These are phyloP conservation scores for Ahaetulla prasina DNA, from an alignment of 2,113 vertebrate genomes.

Conservation along the genomic window DNA sequence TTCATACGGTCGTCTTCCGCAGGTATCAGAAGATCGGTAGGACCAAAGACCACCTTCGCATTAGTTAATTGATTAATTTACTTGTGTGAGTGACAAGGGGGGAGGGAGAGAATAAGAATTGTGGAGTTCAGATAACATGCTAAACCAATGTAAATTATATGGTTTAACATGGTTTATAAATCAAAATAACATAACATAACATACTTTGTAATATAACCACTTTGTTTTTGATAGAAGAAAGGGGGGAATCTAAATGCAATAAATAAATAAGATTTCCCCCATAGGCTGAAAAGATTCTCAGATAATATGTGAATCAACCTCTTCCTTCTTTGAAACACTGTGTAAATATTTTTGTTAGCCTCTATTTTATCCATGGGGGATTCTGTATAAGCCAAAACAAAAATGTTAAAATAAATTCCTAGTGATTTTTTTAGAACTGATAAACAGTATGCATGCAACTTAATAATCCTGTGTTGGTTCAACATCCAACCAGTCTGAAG, in stretches of 20 bases:
- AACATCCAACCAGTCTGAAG: background rate
- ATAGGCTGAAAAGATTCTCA: background rate
- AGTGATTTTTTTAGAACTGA: background rate
- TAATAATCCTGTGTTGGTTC: background rate
- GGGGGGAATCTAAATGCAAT: background rate
- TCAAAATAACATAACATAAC: too few relatives aligned
- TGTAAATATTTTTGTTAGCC: background rate
- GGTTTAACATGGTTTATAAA: background rate
- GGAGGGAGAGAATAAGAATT: background rate
- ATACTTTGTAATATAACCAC: background rate
- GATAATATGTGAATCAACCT: background rate
- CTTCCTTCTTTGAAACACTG: background rate
- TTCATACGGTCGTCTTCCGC: background rate
- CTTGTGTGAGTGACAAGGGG: too few relatives aligned
- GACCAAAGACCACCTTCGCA: background rate
- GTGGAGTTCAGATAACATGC: background rate
- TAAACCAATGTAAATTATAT: background rate
- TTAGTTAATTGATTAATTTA: background rate
- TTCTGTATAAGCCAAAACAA: background rate
- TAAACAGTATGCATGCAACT: background rate
- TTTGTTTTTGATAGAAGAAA: background rate
- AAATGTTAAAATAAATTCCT: background rate
- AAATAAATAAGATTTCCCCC: background rate
- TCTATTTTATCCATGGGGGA: background rate
- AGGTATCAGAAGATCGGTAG: background rate